Evolutionary conservation across 2,888 invertebrate species (phyloP).

Genomic region (Perizoma flavofasciatum): DNA sequence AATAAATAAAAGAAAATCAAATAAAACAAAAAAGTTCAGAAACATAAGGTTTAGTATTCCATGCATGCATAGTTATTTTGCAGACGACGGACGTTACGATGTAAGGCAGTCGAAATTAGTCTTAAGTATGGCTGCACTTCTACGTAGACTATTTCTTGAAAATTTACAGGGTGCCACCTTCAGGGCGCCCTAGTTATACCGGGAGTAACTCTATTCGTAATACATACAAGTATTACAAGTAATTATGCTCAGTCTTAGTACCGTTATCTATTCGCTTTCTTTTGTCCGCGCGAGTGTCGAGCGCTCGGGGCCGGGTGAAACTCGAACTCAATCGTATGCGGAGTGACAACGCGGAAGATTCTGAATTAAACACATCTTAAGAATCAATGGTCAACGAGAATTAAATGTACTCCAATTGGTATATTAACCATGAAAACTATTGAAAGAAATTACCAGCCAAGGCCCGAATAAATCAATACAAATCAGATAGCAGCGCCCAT

Average conservation of each 20-base stretch:
- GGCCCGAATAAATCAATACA: conserved; percentile 22
- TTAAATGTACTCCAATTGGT: conserved; percentile 9
- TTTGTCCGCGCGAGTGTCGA: conserved; percentile 50
- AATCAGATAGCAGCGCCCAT: conserved; percentile 11
- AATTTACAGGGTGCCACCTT: too few relatives aligned
- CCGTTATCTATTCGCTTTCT: conserved; percentile 78
- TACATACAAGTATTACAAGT: conserved; percentile 19
- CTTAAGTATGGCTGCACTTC: too few relatives aligned
- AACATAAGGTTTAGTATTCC: too few relatives aligned
- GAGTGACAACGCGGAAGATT: conserved; percentile 49
- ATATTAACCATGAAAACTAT: conserved; percentile 16
- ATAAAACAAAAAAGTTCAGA: too few relatives aligned
- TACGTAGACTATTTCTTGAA: too few relatives aligned
- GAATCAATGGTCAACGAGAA: conserved; percentile 7
- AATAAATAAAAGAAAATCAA: too few relatives aligned
- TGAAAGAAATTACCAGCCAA: conserved; percentile 21
- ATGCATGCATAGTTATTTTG: too few relatives aligned
- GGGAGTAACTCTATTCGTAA: too few relatives aligned
- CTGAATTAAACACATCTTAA: too few relatives aligned
- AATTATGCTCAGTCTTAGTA: conserved; percentile 58
- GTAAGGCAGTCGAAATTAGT: too few relatives aligned
- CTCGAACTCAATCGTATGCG: conserved; percentile 48
- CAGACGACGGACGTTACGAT: too few relatives aligned
- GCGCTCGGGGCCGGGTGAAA: conserved; percentile 52
- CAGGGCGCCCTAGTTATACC: too few relatives aligned